A percentile compares a stretch with the other conserved stretches of the same genome.
These are phyloP conservation scores for Zonotrichia leucophrys DNA, from an alignment of 2,113 vertebrate genomes.

Conservation along the genomic window DNA sequence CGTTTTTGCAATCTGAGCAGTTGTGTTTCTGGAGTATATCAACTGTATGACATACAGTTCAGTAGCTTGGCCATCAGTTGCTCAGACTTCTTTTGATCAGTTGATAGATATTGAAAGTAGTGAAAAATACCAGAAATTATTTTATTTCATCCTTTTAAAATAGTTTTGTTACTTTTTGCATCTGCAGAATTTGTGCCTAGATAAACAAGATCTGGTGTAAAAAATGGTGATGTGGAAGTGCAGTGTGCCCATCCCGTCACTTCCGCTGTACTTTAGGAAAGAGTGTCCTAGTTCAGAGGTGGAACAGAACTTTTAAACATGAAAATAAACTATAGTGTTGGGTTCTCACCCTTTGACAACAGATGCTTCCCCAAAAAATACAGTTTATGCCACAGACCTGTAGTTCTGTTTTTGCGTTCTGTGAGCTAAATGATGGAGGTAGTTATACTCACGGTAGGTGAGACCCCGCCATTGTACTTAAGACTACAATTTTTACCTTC, in stretches of 20 bases:
- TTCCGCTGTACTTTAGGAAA: not conserved
- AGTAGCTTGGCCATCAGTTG: not conserved
- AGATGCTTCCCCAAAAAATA: not conserved
- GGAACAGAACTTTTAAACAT: not conserved
- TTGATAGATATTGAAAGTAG: not conserved
- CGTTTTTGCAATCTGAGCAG: not conserved
- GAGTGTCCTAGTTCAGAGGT: not conserved
- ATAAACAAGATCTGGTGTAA: not conserved
- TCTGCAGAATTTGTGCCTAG: not conserved
- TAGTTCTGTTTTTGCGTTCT: not conserved
- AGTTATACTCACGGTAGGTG: not conserved
- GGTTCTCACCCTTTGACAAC: not conserved
- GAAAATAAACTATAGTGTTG: not conserved
- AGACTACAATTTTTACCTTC: not conserved
- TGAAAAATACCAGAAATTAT: not conserved
- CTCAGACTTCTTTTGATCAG: not conserved
- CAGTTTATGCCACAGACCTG: not conserved
- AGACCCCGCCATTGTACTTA: not conserved
- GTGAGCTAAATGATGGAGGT: not conserved
- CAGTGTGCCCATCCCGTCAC: not conserved
- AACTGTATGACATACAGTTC: rapidly evolving
- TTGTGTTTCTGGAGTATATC: not conserved
- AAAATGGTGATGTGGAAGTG: not conserved
- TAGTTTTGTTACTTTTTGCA: not conserved
- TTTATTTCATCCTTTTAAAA: not conserved